These are phyloP conservation scores for Hemicentrotus pulcherrimus DNA, from an alignment of 35 echinoderm and acorn worm genomes.

Conservation along the genomic window DNA sequence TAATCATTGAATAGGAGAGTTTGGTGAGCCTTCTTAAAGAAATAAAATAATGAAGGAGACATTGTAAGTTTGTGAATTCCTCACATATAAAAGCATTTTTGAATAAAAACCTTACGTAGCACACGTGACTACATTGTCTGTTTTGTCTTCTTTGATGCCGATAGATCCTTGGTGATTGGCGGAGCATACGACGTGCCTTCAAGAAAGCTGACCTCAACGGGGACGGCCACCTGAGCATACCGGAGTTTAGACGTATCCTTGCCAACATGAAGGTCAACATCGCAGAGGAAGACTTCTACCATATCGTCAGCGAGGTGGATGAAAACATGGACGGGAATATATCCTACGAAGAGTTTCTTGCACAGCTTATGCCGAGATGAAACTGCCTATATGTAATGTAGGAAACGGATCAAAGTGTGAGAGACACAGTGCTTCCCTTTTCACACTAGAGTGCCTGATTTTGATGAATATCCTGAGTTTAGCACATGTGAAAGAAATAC, in stretches of 20 bases:
- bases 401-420: too few relatives aligned
- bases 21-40: too few relatives aligned
- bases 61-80: too few relatives aligned
- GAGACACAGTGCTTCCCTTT: too few relatives aligned
- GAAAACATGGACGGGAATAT: constrained; percentile 89
- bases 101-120: too few relatives aligned
- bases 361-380: constrained; percentile 55
- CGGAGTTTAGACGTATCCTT: constrained; percentile 74
- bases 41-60: too few relatives aligned
- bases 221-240: constrained; percentile 67
- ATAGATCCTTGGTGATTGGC: constrained; percentile 87
- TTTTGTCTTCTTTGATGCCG: not conserved
- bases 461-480: too few relatives aligned
- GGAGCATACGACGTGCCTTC: constrained; percentile 79
- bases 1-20: too few relatives aligned
- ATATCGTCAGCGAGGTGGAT: constrained; percentile 85
- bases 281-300: constrained; percentile 87
- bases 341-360: constrained; percentile 86
- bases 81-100: too few relatives aligned
- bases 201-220: constrained; percentile 88
- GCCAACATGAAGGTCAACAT: constrained; percentile 63
- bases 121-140: too few relatives aligned
- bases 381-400: not conserved
- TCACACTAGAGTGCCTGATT: too few relatives aligned
- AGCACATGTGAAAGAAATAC: too few relatives aligned